Base-by-base conservation (phyloP, 23 tunicate genomes). In the Pegea sp. region DNA sequence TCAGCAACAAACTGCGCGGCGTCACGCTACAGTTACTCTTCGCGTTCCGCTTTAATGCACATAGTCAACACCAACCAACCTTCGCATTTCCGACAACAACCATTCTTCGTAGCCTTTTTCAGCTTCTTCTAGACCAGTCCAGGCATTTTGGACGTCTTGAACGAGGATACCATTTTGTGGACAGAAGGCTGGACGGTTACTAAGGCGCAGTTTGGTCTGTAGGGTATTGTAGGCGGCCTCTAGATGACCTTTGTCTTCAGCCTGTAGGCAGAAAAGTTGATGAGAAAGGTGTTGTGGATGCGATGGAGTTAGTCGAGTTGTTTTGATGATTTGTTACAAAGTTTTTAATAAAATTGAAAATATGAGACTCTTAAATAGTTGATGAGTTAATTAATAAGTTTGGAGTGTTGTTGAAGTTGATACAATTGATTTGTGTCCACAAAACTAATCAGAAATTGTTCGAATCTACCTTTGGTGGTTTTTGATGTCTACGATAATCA, bases 71-170 rank as follows among this genome's bases (percentile, higher is more conserved):
- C 11, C 6, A 50, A 46, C 56, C n/a, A 3, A 81, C 91, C 99
- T 68, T 54, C 99, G 34, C 81, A 91, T 84, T 62, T 91, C 99
- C 5, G 93, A 66, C 22, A 91, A 58, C 56, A 91, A 57, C 99
- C 99, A 91, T 31, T 91, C 99, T 51, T 91, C 99, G 34, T 91
- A 91, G 20, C 99, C 99, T 64, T 91, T 91, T 66, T 91, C 99
- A 1, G 99, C 93, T 6, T 78, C 87, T 64, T 91, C 99, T 34
- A 91, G 52, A 28, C 99, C 99, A 56, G 78, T 91, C 99, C 99
- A 91, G 22, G 99, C 99, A 53, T 74, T 79, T 11, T 87, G 63
- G 49, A 91, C 75, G 49, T 91, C 99, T 4, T 74, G 65, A 13
- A 91, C 87, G 61, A 91, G 44, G 50, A 74, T 91, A 0, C 99